phyloP scores from a whole-genome alignment of 1,140 invertebrate species.

The Kradibia gibbosae region DNA sequence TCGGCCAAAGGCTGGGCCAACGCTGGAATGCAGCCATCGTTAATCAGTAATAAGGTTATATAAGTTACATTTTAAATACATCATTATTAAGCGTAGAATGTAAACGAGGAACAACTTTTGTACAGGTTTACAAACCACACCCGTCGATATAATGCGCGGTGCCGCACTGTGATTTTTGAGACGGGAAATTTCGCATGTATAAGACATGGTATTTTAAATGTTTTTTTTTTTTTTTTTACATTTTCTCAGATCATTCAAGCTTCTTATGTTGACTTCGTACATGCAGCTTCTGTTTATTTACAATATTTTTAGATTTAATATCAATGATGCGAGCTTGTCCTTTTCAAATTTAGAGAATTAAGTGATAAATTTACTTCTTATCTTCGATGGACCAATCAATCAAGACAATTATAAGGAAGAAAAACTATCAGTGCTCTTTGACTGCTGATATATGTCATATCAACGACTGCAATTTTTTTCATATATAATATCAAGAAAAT shows the following conservation, averaged over 20 bases:
- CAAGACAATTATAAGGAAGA: constrained; percentile 38
- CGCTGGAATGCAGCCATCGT: constrained; percentile 72
- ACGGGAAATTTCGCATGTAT: constrained; percentile 57
- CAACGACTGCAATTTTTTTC: constrained; percentile 44
- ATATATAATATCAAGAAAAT: constrained; percentile 30
- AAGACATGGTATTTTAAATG: constrained; percentile 44
- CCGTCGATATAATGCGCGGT: constrained; percentile 59
- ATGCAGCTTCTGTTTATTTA: constrained; percentile 10
- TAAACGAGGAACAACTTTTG: constrained; percentile 70
- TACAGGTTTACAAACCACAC: constrained; percentile 69
- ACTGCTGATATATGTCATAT: constrained; percentile 46
- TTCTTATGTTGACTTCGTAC: constrained; percentile 22
- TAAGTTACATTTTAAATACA: constrained; percentile 73
- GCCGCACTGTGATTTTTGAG: constrained; percentile 67
- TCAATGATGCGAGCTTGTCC: constrained; percentile 1
- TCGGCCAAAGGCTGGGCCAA: constrained; percentile 70
- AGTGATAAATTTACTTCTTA: constrained; percentile 18
- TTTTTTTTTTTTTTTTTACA: constrained; percentile 36
- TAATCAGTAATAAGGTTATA: constrained; percentile 72
- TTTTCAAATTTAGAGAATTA: constrained; percentile 24
- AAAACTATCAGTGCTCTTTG: constrained; percentile 33
- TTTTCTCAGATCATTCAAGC: constrained; percentile 30
- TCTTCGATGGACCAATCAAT: constrained; percentile 44
- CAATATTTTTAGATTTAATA: constrained; percentile 31
- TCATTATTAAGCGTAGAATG: constrained; percentile 69